Base-by-base conservation (phyloP, 2,888 invertebrate species). In the Notodonta dromedarius region DNA sequence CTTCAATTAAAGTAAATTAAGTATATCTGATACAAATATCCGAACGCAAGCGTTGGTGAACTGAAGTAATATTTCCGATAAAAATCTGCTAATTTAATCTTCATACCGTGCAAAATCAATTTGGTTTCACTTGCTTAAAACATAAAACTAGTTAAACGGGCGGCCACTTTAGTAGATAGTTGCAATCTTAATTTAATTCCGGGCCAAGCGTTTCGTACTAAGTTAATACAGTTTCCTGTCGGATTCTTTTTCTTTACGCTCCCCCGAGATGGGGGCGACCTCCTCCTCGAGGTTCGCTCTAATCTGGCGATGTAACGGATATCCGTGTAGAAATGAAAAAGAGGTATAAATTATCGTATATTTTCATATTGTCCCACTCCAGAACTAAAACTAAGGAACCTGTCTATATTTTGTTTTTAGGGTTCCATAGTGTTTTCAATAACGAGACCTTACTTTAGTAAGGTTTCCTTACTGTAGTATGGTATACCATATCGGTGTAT, bases 181-280 rank as follows among this genome's bases (percentile, higher is more conserved):
- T 86, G 82, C 82, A 81, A 86, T 86, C 78, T 85, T 79, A 85
- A 86, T 86, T 86, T 85, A 86, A 86, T 86, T 85, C 80, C 79
- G 72, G 65, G 74, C 78, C 82, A 64, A 72, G 63, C 70, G 64
- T 64, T 62, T 65, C 64, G 57, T 60, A 55, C 65, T 72, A 65
- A 77, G 67, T 74, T 74, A 68, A 73, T 74, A 69, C 66, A 73
- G 68, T 85, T 86, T 82, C 74, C 79, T 77, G 76, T 76, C 73
- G 78, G 78, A 80, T 83, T 86, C 81, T 84, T 86, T 86, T 80
- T 71, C 79, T 52, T 52, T 52, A 62, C 58, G 58, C 59, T 65
- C 62, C 60, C 58, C 60, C 32, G 52, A 7, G 52, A 32, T 51
- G 60, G 53, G 56, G 46, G 52, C 46, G 46, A 46, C 46, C n/a